Evolutionary conservation across 2,888 invertebrate genomes (phyloP).

Genomic region (Cryptocephalus moraei): DNA sequence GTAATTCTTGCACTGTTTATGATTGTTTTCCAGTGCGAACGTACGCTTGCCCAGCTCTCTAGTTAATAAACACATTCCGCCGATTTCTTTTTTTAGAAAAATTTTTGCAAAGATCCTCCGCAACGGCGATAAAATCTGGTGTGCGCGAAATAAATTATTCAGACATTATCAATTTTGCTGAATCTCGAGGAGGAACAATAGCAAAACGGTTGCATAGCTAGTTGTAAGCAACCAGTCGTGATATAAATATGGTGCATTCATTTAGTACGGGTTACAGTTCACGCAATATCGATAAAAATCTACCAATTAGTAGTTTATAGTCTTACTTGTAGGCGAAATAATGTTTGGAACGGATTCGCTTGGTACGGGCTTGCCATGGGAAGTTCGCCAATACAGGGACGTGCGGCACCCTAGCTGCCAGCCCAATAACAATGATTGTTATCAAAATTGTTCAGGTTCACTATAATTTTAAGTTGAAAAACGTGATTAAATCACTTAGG

Average conservation of each 20-base stretch:
- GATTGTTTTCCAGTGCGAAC: no score
- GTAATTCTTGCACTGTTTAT: no score
- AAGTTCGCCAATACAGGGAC: no score
- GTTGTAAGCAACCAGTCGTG: constrained; percentile 22
- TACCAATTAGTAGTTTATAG: constrained; percentile 36
- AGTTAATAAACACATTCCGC: no score
- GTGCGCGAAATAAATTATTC: constrained; percentile 15
- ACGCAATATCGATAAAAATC: constrained; percentile 35
- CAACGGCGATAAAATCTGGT: constrained; percentile 10
- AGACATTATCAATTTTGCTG: constrained; percentile 18
- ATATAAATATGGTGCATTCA: constrained; percentile 29
- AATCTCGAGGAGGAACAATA: constrained; percentile 22
- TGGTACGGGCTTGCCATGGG: constrained; percentile 6
- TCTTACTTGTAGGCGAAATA: constrained; percentile 26
- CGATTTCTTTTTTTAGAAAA: no score
- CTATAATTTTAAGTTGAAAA: no score
- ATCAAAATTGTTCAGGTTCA: no score
- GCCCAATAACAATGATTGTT: no score
- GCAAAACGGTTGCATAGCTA: constrained; percentile 24
- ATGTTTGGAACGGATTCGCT: constrained; percentile 16
- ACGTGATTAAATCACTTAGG: no score
- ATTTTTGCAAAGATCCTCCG: constrained; percentile 3
- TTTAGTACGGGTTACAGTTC: constrained; percentile 32
- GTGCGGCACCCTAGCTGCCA: no score
- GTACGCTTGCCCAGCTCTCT: no score